Evolutionary conservation across 2,888 invertebrate genomes (phyloP).

Genomic region (Drosophila prolongata): DNA sequence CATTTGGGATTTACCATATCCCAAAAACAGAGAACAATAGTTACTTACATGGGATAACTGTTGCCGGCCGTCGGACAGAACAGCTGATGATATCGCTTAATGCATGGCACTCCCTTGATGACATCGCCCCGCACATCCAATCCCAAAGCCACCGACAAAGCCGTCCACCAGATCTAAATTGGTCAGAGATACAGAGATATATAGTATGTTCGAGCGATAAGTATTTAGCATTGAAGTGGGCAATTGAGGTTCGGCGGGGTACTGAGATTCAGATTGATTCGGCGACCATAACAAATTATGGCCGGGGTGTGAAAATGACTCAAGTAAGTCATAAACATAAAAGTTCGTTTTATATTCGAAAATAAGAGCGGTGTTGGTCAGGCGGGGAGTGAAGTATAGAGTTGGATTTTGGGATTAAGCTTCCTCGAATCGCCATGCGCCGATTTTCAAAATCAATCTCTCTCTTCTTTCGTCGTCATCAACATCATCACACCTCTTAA

Average conservation of each 20-base stretch:
- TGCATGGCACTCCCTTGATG: constrained; percentile 95
- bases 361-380: constrained; percentile 1
- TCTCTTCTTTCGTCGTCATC: constrained; percentile 40
- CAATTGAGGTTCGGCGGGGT: constrained; percentile 16
- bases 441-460: constrained; percentile 32
- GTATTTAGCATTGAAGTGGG: constrained; percentile 20
- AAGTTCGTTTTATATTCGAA: constrained; percentile 44
- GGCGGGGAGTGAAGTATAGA: constrained; percentile 5
- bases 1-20: constrained; percentile 31
- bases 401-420: constrained; percentile 34
- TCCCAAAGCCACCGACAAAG: constrained; percentile 93
- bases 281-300: constrained; percentile 65
- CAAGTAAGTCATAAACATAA: constrained; percentile 66
- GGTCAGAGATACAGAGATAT: constrained; percentile 16
- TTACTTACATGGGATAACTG: constrained; percentile 95
- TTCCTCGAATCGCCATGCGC: constrained; percentile 32
- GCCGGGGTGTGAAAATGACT: constrained; percentile 74
- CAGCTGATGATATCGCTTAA: constrained; percentile 94
- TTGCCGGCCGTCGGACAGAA: constrained; percentile 96
- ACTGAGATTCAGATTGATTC: constrained; percentile 52
- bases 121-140: constrained; percentile 94
- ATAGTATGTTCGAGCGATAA: constrained; percentile 1
- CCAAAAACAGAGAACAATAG: constrained; percentile 21
- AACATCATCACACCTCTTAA: constrained; percentile 71
- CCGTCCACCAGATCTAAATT: constrained; percentile 94